Base-by-base conservation (phyloP, 2,888 invertebrate species). In the Phyto melanocephala region DNA sequence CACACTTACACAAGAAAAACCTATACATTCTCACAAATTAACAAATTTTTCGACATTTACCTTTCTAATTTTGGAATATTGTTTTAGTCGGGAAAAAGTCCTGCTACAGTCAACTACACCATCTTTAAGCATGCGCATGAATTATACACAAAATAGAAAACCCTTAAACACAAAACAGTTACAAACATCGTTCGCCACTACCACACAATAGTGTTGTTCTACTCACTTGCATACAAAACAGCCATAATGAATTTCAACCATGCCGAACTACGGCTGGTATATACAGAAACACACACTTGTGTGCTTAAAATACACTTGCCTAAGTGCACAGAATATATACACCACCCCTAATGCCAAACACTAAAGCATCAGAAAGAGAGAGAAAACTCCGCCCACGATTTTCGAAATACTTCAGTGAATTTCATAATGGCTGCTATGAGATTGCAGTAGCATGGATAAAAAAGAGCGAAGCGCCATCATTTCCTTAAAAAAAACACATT, bases 401-500 rank as follows among this genome's bases (percentile, higher is more conserved):
- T 89, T 89, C 88, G 89, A 88, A 90, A 89, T 90, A 90, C 88
- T 89, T 89, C 87, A 90, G 84, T 90, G 89, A 89, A 87, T 89
- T 90, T 88, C 90, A 90, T 90, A 87, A 90, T 90, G 90, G 90
- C 90, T 88, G 89, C 87, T 77, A 50, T 13, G 15, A 56, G 8
- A 65, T 24, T 42, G 45, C 52, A 37, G 63, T 60, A 47, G 62
- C 17, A 15, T 28, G 68, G 15, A 60, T 50, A 60, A 22, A 40
- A 74, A 22, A 17, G 22, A 67, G 65, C 47, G 28, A 40, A 82
- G 82, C 82, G 82, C 79, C 82, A 82, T 82, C 75, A 75, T 82
- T 79, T 71, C 65, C 72, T 63, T 47, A 17, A 37, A 52, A 17
- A 10, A 15, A 17, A 22, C 63, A 15, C 37, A 56, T 37, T 54